Evolutionary conservation across 2,113 vertebrate genomes (phyloP), one percentile per base, ranked within the genome.

Genomic region (Gymnarchus niloticus): DNA sequence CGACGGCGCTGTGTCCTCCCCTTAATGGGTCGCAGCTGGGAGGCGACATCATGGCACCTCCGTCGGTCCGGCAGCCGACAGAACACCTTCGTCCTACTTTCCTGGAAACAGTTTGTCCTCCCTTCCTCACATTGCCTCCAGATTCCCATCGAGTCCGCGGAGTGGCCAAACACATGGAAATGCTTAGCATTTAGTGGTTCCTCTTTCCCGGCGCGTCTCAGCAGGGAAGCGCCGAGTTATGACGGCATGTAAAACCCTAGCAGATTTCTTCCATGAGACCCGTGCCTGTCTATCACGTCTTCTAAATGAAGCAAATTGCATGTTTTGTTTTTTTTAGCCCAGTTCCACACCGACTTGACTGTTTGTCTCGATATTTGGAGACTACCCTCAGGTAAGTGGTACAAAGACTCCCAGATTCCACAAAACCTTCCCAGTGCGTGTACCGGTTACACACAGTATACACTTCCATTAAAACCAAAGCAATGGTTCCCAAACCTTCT

Each of bases 151-250:
- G 7, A 9, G 44, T 28, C 41, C 44, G 14, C 46, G 12, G n/a
- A 80, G 46, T 44, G 46, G 77, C 65, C 23, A 81, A 81, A 81
- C 77, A 81, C 77, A 49, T 81, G 77, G 77, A 81, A 81, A 9
- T 23, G 5, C 12, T 81, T 51, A 81, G n/a, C n/a, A 51, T 48
- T 81, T 51, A 81, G 77, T 19, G 48, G 48, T 49, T 81, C 77
- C 44, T 28, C 7, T 49, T 51, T 25, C n/a, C 48, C 77, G 12
- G n/a, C 12, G 44, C 4, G n/a, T 51, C 77, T 81, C 77, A 81
- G n/a, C 46, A 0, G 77, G 28, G 77, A 48, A 49, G 77, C 23
- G 21, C 19, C n/a, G 5, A 51, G 49, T 81, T 51, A 81, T 51
- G 48, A 1, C 3, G 77, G 23, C 44, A 51, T 25, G 48, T 51